phyloP scores from a whole-genome alignment of 2,888 invertebrate species.

The Phanerotoma sp. region DNA sequence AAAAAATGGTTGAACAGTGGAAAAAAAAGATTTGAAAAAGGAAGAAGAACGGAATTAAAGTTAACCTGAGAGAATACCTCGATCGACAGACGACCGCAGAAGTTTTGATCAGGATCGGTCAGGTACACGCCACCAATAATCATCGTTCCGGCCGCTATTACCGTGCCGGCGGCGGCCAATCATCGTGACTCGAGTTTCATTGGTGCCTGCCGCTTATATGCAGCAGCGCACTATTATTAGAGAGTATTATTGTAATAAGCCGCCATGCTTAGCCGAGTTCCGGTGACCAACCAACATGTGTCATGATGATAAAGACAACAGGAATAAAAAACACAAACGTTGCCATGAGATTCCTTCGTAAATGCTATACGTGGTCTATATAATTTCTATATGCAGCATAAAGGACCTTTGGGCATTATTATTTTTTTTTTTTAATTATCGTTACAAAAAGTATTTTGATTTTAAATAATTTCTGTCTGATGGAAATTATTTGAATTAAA shows the following conservation, averaged over 20 bases:
- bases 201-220: conserved; percentile 30
- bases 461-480: no score
- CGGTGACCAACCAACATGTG: conserved; percentile 5
- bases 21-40: no score
- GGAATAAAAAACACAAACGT: neutral
- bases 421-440: no score
- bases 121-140: conserved; percentile 50
- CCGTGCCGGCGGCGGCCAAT: conserved; percentile 51
- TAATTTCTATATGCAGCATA: no score
- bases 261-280: conserved; percentile 20
- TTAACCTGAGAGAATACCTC: conserved; percentile 16
- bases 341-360: neutral
- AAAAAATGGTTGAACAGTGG: no score
- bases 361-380: no score
- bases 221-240: conserved; percentile 52
- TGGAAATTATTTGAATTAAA: no score
- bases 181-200: conserved; percentile 29
- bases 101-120: conserved; percentile 48
- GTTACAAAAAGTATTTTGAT: no score
- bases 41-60: conserved; percentile 2
- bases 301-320: conserved; percentile 7
- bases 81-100: conserved; percentile 33
- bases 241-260: conserved; percentile 54
- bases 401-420: no score
- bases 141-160: conserved; percentile 52